phyloP scores from a whole-genome alignment of 35 echinoderm and acorn worm genomes.

The Apostichopus californicus region DNA sequence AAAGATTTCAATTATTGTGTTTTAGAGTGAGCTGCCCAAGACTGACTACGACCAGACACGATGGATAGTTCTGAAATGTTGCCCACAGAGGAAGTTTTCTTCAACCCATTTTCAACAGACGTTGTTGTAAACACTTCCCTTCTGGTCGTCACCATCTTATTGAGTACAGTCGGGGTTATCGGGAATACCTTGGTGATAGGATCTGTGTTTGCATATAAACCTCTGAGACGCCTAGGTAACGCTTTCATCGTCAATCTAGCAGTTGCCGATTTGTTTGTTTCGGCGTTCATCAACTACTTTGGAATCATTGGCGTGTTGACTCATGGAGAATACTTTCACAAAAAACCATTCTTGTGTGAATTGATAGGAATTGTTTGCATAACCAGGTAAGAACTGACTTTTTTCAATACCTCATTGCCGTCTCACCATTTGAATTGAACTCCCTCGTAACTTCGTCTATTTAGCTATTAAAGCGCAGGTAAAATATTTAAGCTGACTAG shows the following conservation, averaged over 20 bases:
- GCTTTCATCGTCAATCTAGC: slow-evolving; percentile 87
- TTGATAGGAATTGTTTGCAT: slow-evolving; percentile 81
- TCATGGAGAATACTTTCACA: slow-evolving; percentile 64
- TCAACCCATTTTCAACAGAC: slow-evolving; percentile 38
- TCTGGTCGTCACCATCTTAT: slow-evolving; percentile 54
- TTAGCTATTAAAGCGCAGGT: too few relatives aligned
- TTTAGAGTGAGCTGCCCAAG: too few relatives aligned
- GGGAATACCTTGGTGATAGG: slow-evolving; percentile 85
- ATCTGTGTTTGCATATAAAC: slow-evolving; percentile 65
- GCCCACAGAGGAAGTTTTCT: slow-evolving; percentile 1
- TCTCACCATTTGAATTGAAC: too few relatives aligned
- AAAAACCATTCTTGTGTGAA: slow-evolving; percentile 72
- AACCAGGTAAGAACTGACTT: slow-evolving; percentile 53
- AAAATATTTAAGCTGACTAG: too few relatives aligned
- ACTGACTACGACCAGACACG: too few relatives aligned
- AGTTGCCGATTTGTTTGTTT: slow-evolving; percentile 75
- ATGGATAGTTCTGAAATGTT: not conserved
- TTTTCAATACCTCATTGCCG: too few relatives aligned
- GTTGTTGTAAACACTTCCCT: slow-evolving; percentile 45
- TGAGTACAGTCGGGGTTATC: slow-evolving; percentile 58
- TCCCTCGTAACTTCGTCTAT: too few relatives aligned
- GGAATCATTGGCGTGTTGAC: slow-evolving; percentile 64
- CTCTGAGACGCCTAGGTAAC: slow-evolving; percentile 63
- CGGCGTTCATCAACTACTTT: slow-evolving; percentile 72
- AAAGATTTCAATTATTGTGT: too few relatives aligned